These are phyloP conservation scores for Orthonychiurus folsomi DNA, from an alignment of 2,888 invertebrate species.

Conservation along the genomic window DNA sequence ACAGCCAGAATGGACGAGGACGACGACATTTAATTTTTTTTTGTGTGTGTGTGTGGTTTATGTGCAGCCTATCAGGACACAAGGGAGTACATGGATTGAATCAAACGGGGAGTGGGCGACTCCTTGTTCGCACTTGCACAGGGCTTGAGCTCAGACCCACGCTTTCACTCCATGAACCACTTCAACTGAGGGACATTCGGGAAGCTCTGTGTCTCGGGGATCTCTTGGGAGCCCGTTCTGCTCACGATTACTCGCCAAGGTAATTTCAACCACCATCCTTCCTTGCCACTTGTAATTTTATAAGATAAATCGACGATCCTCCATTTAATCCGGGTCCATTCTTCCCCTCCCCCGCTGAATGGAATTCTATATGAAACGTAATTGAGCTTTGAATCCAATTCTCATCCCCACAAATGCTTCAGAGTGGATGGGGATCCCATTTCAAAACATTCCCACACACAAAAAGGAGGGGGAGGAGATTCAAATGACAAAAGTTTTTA, in stretches of 20 bases:
- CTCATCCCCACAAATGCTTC: too few relatives aligned
- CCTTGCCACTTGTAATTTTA: background rate
- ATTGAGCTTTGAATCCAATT: conserved; percentile 1
- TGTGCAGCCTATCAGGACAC: conserved; percentile 37
- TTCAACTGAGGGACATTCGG: conserved; percentile 38
- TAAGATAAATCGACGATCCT: background rate
- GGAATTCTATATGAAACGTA: background rate
- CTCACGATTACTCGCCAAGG: conserved; percentile 40
- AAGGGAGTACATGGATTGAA: conserved; percentile 29
- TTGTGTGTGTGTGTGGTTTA: too few relatives aligned
- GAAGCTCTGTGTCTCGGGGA: conserved; percentile 39
- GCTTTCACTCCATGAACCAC: conserved; percentile 37
- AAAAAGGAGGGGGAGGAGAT: too few relatives aligned
- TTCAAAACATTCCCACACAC: too few relatives aligned
- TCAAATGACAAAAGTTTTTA: too few relatives aligned
- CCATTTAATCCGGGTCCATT: background rate
- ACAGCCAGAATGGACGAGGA: too few relatives aligned
- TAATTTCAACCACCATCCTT: conserved; percentile 15
- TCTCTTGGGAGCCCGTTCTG: conserved; percentile 34
- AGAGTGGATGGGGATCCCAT: too few relatives aligned
- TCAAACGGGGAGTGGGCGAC: conserved; percentile 31
- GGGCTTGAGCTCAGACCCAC: conserved; percentile 58
- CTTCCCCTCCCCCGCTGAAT: background rate
- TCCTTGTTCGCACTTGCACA: conserved; percentile 68
- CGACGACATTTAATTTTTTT: too few relatives aligned